These are phyloP conservation scores for Ptychoptera albimana DNA, from an alignment of 2,888 invertebrate genomes.

Conservation along the genomic window DNA sequence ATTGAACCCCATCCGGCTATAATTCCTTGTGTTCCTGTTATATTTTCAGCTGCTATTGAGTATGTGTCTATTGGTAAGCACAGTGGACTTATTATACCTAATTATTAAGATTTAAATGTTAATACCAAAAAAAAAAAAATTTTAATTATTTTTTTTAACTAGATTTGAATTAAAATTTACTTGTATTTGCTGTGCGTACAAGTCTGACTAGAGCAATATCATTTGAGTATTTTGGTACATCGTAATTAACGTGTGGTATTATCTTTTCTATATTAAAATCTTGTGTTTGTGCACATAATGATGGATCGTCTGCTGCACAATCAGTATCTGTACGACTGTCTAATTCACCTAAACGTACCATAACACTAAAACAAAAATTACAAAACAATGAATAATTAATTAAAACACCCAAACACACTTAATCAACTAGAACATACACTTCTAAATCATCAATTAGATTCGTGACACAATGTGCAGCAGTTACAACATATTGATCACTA, in stretches of 20 bases:
- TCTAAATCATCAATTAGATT: conserved; percentile 32
- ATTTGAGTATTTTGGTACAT: conserved; percentile 32
- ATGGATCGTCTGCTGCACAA: conserved; percentile 23
- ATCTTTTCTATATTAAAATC: conserved; percentile 34
- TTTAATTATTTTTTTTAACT: not conserved
- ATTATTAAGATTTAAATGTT: conserved; percentile 5
- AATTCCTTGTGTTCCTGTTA: conserved; percentile 35
- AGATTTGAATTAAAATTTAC: conserved; percentile 6
- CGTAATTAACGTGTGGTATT: conserved; percentile 37
- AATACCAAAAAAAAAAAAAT: not conserved
- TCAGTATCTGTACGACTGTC: conserved; percentile 30
- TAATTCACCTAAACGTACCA: conserved; percentile 48
- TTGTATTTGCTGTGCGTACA: conserved; percentile 23
- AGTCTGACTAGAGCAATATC: conserved; percentile 42
- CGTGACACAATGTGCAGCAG: conserved; percentile 43
- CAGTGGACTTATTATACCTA: conserved; percentile 29
- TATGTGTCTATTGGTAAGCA: conserved; percentile 32
- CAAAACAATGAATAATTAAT: not conserved
- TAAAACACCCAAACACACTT: not conserved
- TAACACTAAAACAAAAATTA: conserved; percentile 26
- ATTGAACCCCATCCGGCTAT: conserved; percentile 66
- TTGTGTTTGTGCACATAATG: conserved; percentile 33
- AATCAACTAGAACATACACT: conserved; percentile 23
- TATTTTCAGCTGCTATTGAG: conserved; percentile 19
- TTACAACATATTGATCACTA: conserved; percentile 36